Percentiles rank a stretch among this genome's conserved stretches.
Evolutionary conservation across 2,113 vertebrate genomes (phyloP).

Genomic region (Psittacara wagleri): DNA sequence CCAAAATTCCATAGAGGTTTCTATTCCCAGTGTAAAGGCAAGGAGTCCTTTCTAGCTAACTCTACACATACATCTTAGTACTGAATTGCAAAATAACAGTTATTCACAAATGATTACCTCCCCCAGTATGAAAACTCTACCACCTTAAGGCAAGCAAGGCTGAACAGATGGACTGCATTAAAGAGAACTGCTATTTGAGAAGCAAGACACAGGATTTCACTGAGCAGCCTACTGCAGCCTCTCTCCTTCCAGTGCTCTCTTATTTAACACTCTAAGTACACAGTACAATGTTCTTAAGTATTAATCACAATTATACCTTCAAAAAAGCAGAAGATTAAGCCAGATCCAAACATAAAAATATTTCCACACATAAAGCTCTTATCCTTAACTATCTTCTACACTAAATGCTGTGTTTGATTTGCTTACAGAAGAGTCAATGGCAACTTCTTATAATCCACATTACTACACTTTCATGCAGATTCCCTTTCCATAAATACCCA

Average conservation of each 20-base stretch:
- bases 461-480: not conserved
- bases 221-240: conserved; percentile 16
- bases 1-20: not conserved
- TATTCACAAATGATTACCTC: conserved; percentile 33
- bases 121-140: conserved; percentile 39
- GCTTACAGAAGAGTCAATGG: not conserved
- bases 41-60: not conserved
- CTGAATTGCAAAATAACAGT: not conserved
- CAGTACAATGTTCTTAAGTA: conserved; percentile 3
- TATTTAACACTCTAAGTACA: conserved; percentile 35
- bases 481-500: not conserved
- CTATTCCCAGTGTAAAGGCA: not conserved
- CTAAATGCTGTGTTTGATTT: not conserved
- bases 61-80: not conserved
- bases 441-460: not conserved
- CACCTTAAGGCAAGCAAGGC: conserved; percentile 23
- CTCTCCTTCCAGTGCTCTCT: conserved; percentile 7
- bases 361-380: conserved; percentile 35
- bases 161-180: conserved; percentile 62
- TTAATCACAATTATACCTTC: conserved; percentile 34
- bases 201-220: conserved; percentile 53
- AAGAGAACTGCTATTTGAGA: conserved; percentile 4
- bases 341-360: not conserved
- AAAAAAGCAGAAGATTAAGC: conserved; percentile 31
- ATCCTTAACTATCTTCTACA: conserved; percentile 22